Conservation (phyloP, 2,113 vertebrate genomes). For the Dolichotis patagonum region DNA sequence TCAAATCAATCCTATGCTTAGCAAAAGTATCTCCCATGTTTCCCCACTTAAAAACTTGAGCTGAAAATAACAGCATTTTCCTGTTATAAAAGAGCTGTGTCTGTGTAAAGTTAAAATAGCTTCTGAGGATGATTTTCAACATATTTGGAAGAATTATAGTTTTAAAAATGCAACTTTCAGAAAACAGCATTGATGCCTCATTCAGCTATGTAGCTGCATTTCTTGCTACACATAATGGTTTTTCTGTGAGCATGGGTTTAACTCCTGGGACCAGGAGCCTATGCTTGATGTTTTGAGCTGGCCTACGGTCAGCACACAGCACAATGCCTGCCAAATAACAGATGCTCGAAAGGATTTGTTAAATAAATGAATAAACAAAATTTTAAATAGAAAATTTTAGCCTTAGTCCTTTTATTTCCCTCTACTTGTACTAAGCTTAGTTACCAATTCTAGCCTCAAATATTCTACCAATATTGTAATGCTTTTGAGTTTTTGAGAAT, state of each 20-base stretch:
- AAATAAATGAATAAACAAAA: conserved; percentile 9
- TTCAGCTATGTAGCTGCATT: not conserved
- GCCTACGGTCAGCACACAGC: not conserved
- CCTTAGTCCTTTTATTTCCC: not conserved
- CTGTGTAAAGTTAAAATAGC: conserved; percentile 78
- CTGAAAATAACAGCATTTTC: conserved; percentile 79
- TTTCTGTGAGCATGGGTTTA: not conserved
- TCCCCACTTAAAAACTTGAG: conserved; percentile 54
- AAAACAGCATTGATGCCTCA: conserved; percentile 62
- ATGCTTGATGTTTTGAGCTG: not conserved
- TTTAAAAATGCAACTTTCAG: conserved; percentile 76
- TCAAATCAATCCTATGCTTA: conserved; percentile 57
- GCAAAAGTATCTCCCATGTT: conserved; percentile 69
- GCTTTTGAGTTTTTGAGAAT: not conserved
- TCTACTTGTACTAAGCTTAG: not conserved
- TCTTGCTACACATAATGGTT: not conserved
- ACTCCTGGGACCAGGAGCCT: not conserved
- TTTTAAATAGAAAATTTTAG: not conserved
- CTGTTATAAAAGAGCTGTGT: conserved; percentile 67
- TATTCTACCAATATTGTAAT: not conserved
- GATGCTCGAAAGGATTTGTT: not conserved
- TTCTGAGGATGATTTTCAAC: conserved; percentile 74
- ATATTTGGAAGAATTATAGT: conserved; percentile 72
- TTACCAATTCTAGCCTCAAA: not conserved
- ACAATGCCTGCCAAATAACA: not conserved